Conservation (phyloP, 2,888 invertebrate species). For the Caradrina clavipalpis region DNA sequence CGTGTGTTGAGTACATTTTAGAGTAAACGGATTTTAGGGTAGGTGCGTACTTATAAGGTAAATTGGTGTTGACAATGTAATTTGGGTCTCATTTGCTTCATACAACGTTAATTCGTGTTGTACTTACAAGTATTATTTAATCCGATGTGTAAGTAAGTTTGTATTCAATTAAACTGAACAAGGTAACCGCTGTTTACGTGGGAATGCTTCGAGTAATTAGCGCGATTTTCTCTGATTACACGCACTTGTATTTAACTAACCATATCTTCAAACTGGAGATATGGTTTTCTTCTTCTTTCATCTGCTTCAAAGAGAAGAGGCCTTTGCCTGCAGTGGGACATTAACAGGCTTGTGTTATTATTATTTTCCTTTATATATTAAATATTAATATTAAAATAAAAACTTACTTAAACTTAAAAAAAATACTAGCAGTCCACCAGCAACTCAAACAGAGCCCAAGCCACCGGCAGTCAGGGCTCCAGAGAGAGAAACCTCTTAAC, state of each 20-base stretch:
- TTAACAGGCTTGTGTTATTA: too few relatives aligned
- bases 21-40: conserved; percentile 50
- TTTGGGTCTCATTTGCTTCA: conserved; percentile 73
- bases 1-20: conserved; percentile 6
- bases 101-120: conserved; percentile 52
- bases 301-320: too few relatives aligned
- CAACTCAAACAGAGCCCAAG: too few relatives aligned
- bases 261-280: too few relatives aligned
- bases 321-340: too few relatives aligned
- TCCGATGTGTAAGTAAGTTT: conserved; percentile 29
- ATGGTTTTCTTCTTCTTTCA: too few relatives aligned
- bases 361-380: too few relatives aligned
- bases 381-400: too few relatives aligned
- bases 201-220: not conserved
- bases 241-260: not conserved
- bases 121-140: conserved; percentile 44
- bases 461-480: too few relatives aligned
- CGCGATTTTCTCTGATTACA: not conserved
- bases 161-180: conserved; percentile 14
- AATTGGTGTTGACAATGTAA: conserved; percentile 77
- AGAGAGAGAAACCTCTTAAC: too few relatives aligned
- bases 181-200: not conserved
- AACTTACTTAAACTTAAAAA: too few relatives aligned
- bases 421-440: too few relatives aligned
- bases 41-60: conserved; percentile 66